Evolutionary conservation across 2,797 vertebrate genomes (phyloP), one percentile per base, ranked within the genome.

Genomic region (Sebastes nivosus): DNA sequence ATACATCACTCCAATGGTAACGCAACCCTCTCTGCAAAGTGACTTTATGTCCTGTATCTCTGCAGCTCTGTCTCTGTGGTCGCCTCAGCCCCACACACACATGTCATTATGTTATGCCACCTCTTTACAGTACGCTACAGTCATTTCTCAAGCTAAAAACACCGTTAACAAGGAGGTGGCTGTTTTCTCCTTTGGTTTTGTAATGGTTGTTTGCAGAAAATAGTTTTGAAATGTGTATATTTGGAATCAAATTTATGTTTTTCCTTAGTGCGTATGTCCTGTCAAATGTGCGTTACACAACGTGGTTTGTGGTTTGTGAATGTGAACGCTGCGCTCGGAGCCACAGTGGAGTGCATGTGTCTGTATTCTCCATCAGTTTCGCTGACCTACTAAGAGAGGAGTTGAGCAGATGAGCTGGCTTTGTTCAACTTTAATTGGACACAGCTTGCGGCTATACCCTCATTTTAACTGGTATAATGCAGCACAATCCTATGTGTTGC

Each of bases 361-460:
- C 90, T 93, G 85, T 86, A 75, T 91, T 93, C 89, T 90, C 90
- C 85, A 90, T 90, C 94, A 94, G 83, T 90, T 91, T 95, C 90
- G 87, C 88, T 94, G 94, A 95, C 94, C 94, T 94, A 95, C 93
- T 94, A 95, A 94, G 88, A 92, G 88, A 92, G 90, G 87, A 94
- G 90, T 93, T 92, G 92, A 94, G 93, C 94, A 94, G 93, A 95
- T 94, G 95, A 95, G 92, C 88, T 92, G 88, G 95, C 94, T 95
- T 95, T 95, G 92, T 94, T 94, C 93, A 92, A 90, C 89, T 95
- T 94, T 94, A 95, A 95, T 94, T 94, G 94, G 92, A 93, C 92
- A 92, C 93, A 94, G 93, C 93, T 95, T 92, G 91, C 79, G 69
- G 93, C 92, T 93, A 88, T 89, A 93, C 89, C 90, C 91, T 93